Percentiles rank a stretch among this genome's conserved stretches.
These are phyloP conservation scores for Rhagonycha fulva DNA, from an alignment of 2,888 invertebrate genomes.

Conservation along the genomic window DNA sequence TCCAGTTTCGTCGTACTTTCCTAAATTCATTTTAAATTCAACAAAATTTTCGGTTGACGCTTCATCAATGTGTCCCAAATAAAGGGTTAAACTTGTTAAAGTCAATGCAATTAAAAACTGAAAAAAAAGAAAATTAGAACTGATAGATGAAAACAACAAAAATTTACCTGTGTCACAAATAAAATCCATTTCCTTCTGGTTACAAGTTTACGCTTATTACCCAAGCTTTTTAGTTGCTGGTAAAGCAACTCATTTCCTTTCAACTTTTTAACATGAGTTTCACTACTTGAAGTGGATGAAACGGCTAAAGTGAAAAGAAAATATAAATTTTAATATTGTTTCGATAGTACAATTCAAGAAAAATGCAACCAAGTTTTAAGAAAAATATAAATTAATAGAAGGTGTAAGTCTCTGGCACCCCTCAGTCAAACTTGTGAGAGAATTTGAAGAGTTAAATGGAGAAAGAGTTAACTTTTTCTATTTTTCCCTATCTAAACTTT, in stretches of 20 bases:
- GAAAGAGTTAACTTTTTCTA: no score
- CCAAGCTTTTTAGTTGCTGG: slow-evolving; percentile 3
- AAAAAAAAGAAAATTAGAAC: neutral
- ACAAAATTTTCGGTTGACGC: slow-evolving; percentile 36
- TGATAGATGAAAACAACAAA: neutral
- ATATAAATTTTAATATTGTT: neutral
- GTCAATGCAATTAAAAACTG: slow-evolving; percentile 5
- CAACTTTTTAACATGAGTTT: neutral
- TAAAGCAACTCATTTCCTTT: neutral
- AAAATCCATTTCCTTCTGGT: slow-evolving; percentile 5
- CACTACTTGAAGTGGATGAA: neutral
- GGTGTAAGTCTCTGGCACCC: neutral
- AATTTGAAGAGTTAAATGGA: no score
- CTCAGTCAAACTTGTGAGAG: no score
- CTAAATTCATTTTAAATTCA: slow-evolving; percentile 47
- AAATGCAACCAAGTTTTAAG: neutral
- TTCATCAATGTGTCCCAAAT: slow-evolving; percentile 40
- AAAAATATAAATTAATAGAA: neutral
- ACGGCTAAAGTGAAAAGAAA: neutral
- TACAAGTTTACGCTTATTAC: slow-evolving; percentile 8
- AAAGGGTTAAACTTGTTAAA: slow-evolving; percentile 44
- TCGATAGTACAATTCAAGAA: neutral
- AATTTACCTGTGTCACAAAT: slow-evolving; percentile 7
- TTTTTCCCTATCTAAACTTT: no score
- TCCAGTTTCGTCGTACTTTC: slow-evolving; percentile 42